Evolutionary conservation across 2,888 invertebrate genomes (phyloP).

Genomic region (Chymomyza fuscimana): DNA sequence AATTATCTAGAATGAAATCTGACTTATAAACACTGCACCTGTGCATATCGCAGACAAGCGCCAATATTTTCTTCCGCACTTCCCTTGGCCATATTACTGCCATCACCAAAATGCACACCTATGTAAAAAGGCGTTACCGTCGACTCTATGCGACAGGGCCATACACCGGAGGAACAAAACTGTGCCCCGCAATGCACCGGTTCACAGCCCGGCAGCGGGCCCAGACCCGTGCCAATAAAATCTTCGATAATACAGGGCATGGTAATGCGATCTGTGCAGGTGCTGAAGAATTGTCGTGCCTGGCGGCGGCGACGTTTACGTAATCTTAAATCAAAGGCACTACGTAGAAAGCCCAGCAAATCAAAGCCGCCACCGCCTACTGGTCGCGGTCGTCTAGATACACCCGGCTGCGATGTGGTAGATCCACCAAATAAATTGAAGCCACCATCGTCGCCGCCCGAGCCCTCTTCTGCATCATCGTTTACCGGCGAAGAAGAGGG

Average conservation of each 20-base stretch:
- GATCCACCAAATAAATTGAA: conserved; percentile 47
- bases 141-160: conserved; percentile 84
- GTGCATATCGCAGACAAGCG: conserved; percentile 87
- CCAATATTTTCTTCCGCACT: conserved; percentile 91
- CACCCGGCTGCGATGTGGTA: conserved; percentile 46
- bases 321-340: conserved; percentile 68
- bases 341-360: conserved; percentile 76
- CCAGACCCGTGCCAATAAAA: conserved; percentile 84
- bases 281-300: conserved; percentile 72
- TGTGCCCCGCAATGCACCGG: conserved; percentile 89
- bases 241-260: conserved; percentile 93
- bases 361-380: conserved; percentile 76
- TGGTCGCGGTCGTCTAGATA: conserved; percentile 69
- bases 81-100: conserved; percentile 83
- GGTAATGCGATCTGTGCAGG: conserved; percentile 86
- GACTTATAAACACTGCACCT: conserved; percentile 82
- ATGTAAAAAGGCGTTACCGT: conserved; percentile 89
- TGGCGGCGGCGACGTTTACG: conserved; percentile 43
- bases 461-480: conserved; percentile 81
- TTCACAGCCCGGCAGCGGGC: conserved; percentile 83
- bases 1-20: neutral
- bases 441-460: conserved; percentile 79
- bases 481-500: conserved; percentile 50
- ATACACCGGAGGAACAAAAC: conserved; percentile 83
- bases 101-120: conserved; percentile 88